phyloP scores from a whole-genome alignment of 2,113 vertebrate genomes.

The Alouatta palliata region DNA sequence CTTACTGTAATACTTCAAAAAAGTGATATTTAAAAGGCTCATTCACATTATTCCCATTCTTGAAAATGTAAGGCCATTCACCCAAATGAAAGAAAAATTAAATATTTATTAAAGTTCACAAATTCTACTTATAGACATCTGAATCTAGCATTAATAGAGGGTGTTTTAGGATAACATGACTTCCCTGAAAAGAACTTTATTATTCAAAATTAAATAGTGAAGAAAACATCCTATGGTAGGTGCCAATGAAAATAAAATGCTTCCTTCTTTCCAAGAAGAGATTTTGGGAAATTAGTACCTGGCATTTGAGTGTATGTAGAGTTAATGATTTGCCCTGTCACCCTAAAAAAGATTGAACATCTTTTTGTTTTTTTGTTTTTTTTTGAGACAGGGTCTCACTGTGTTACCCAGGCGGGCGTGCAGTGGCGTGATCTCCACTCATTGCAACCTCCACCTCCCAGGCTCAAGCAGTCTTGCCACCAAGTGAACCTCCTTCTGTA shows the following conservation, averaged over 20 bases:
- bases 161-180: neutral
- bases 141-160: neutral
- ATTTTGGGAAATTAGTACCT: neutral
- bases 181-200: neutral
- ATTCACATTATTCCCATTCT: neutral
- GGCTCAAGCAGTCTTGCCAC: too few relatives aligned
- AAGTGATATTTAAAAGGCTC: conserved; percentile 23
- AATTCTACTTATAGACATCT: conserved; percentile 35
- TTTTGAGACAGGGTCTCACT: too few relatives aligned
- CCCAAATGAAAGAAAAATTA: conserved; percentile 52
- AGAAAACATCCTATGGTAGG: neutral
- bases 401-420: too few relatives aligned
- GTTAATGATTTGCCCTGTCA: neutral
- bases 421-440: too few relatives aligned
- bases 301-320: neutral
- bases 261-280: neutral
- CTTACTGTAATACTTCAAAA: conserved; percentile 24
- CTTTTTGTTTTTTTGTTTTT: neutral
- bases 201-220: conserved; percentile 19
- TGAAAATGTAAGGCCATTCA: conserved; percentile 12
- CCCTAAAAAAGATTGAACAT: neutral
- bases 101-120: conserved; percentile 31
- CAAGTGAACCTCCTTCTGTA: neutral
- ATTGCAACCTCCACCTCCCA: too few relatives aligned
- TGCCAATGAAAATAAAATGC: neutral